Base-by-base conservation (phyloP, 1,140 invertebrate species). In the Aculops lycopersici region DNA sequence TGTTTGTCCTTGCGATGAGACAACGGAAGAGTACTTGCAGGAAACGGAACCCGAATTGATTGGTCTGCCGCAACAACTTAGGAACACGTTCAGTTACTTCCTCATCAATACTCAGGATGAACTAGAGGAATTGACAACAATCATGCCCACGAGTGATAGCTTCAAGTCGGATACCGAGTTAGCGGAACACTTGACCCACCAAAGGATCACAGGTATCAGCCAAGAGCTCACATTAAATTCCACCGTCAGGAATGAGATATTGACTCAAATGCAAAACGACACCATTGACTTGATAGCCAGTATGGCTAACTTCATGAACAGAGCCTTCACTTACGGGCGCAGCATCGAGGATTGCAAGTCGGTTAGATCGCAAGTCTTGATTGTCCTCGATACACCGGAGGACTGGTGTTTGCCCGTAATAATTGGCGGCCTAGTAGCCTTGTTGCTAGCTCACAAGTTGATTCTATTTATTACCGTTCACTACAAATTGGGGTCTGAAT, bases 1-100 rank as follows among this genome's bases (percentile, higher is more conserved):
- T 50, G 63, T 83, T 35, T 47, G 45, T 41, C 16, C 16, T 8
- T 14, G 17, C 1, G 16, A 18, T 15, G 3, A 15, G 12, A 8
- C 16, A 19, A 15, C 16, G 1, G 14, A 31, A 8, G n/a, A 8
- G 24, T 31, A 31, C n/a, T 31, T 31, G 24, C 24, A n/a, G 8
- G 8, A 8, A n/a, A 31, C 24, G 24, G 8, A n/a, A 31, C 24
- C 24, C 8, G 8, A n/a, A 31, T 8, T 31, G 24, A n/a, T 31
- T 31, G 24, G 24, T n/a, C 8, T 31, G 8, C 24, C 24, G 8
- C 8, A 31, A 8, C 24, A 31, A 31, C n/a, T 31, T 8, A 8
- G 24, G n/a, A n/a, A n/a, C n/a, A 8, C 24, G 24, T n/a, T 31
- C 8, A 31, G 8, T 8, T 8, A n/a, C 24, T 31, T 31, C 24